Conservation (phyloP, 2,113 vertebrate species). For the Gnathonemus echidnorhynchus region DNA sequence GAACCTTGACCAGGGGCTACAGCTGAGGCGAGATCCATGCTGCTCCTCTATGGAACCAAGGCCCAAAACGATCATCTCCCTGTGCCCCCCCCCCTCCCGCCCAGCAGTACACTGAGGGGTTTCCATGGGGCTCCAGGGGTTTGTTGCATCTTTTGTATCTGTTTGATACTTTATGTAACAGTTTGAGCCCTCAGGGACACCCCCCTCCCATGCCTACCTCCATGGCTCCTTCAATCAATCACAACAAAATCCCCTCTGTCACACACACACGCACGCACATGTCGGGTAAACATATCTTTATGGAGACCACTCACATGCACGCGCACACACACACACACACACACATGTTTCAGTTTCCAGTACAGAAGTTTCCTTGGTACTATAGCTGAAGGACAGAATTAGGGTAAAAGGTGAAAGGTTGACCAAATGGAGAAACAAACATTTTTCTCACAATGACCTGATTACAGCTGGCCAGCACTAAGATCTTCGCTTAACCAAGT, state of each 20-base stretch:
- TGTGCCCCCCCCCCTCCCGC: background rate
- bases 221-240: background rate
- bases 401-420: background rate
- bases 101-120: background rate
- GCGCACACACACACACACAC: background rate
- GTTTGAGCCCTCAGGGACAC: background rate
- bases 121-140: background rate
- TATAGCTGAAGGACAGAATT: slow-evolving; percentile 9
- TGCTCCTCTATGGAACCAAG: background rate
- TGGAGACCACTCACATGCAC: too few species aligned
- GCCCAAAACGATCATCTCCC: background rate
- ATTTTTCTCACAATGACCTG: background rate
- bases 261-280: slow-evolving; percentile 17
- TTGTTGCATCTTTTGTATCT: background rate
- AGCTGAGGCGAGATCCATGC: background rate
- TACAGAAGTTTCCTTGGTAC: slow-evolving; percentile 34
- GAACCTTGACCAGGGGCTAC: background rate
- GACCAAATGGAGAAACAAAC: background rate
- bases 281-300: background rate
- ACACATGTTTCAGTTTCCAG: slow-evolving; percentile 14
- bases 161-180: background rate
- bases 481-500: background rate
- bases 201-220: background rate
- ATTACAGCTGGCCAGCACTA: background rate
- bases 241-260: background rate